These are phyloP conservation scores for Parazoanthus atlanticus DNA, from an alignment of 92 coral and sea anemone species.

Conservation along the genomic window DNA sequence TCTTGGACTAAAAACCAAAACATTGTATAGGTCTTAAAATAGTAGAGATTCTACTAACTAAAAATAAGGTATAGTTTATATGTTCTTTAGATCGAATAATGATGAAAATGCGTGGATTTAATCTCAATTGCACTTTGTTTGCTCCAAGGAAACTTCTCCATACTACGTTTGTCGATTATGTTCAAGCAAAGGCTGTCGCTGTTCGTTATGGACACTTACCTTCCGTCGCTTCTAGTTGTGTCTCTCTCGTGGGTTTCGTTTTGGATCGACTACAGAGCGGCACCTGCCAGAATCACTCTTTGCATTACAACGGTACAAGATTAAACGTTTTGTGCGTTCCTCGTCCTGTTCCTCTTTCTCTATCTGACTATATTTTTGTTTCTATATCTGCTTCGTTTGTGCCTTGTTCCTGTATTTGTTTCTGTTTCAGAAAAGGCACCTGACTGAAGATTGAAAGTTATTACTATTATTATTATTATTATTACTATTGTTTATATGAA, in stretches of 20 bases:
- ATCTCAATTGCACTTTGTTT: background rate
- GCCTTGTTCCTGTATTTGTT: too few species aligned
- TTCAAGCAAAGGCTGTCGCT: slow-evolving; percentile 79
- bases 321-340: background rate
- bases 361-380: background rate
- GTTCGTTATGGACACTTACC: slow-evolving; percentile 86
- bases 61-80: too few species aligned
- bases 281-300: slow-evolving; percentile 89
- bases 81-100: too few species aligned
- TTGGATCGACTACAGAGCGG: slow-evolving; percentile 90
- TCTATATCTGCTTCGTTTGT: too few species aligned
- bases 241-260: slow-evolving; percentile 94
- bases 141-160: slow-evolving; percentile 69
- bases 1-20: too few species aligned
- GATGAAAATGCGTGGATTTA: background rate
- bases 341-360: background rate
- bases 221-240: slow-evolving; percentile 86
- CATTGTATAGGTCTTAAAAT: too few species aligned
- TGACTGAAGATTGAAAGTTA: too few species aligned
- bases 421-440: too few species aligned
- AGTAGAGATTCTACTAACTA: too few species aligned
- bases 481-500: too few species aligned
- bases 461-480: too few species aligned
- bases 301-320: slow-evolving; percentile 85
- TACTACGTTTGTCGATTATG: slow-evolving; percentile 63